These are phyloP conservation scores for Paguma larvata DNA, from an alignment of 2,797 vertebrate species.

Conservation along the genomic window DNA sequence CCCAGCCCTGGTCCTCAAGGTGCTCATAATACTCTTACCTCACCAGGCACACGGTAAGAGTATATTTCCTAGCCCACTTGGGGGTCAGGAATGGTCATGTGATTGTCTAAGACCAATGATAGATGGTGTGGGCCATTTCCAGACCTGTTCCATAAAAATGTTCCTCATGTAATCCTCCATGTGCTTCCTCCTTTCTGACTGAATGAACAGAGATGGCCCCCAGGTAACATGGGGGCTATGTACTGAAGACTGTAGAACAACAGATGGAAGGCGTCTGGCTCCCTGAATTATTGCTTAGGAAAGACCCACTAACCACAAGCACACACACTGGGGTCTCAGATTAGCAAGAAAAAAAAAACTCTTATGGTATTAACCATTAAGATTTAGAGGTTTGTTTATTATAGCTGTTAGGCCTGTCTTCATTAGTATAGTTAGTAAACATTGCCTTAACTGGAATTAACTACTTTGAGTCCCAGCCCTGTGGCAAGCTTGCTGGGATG, in stretches of 20 bases:
- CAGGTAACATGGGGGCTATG: neutral
- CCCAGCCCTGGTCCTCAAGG: neutral
- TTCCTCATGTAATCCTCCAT: neutral
- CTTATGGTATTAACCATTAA: neutral
- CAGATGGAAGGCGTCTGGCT: neutral
- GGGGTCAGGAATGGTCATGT: neutral
- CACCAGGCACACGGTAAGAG: neutral
- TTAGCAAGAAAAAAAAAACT: neutral
- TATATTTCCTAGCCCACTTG: neutral
- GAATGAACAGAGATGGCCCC: neutral
- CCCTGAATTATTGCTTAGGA: neutral
- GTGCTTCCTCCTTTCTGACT: neutral
- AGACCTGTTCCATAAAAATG: neutral
- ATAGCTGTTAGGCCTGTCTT: neutral
- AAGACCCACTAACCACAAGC: neutral
- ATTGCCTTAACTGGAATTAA: conserved; percentile 48
- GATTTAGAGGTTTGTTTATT: neutral
- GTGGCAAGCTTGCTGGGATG: neutral
- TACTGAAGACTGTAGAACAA: neutral
- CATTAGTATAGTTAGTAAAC: conserved; percentile 43
- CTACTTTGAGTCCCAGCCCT: neutral
- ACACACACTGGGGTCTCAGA: neutral
- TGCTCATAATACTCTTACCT: neutral
- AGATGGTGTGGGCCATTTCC: neutral
- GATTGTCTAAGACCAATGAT: neutral